Evolutionary conservation across 2,797 vertebrate genomes (phyloP), one percentile per base, ranked within the genome.

Genomic region (Megaceryle alcyon): DNA sequence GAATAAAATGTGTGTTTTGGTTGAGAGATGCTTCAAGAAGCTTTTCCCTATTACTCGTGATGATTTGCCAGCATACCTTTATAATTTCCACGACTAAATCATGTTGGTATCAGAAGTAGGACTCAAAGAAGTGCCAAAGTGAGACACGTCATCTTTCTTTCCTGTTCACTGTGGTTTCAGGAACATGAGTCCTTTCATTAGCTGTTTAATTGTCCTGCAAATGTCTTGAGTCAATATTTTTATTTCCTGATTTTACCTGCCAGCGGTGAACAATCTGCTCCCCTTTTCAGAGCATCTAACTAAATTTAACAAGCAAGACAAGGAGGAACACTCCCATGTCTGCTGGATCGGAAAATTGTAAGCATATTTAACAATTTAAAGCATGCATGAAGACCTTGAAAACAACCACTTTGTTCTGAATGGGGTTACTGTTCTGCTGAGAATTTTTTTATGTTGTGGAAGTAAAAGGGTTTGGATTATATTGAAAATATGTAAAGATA

Each of bases 201-300:
- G 81, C 84, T 96, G 29, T 96, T 97, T 97, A 97, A 98, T 97
- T 97, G 94, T 96, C 95, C 91, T 96, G 90, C 89, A 97, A 97
- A 97, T 17, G 87, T 81, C 95, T 96, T 92, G 46, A 97, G 96
- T 98, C 97, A 98, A 98, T 98, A 98, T 98, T 98, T 97, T 96
- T 96, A 96, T 97, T 98, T 98, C 97, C 97, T 96, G 81, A 96
- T 97, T 98, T 97, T 92, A 97, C 96, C 95, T 98, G 92, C 82
- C 86, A 95, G 75, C 76, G 92, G 87, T 95, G 82, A 97, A 94
- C 46, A 94, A 95, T 96, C 93, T 94, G 85, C 94, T 96, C 63
- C 84, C 51, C 63, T 96, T 97, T 97, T 95, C 93, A 97, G 72
- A 97, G 75, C 43, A 93, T 76, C 71, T 23, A 43, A 82, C 96